phyloP scores from a whole-genome alignment of 2,888 invertebrate species.

The Cheilosia vernalis region DNA sequence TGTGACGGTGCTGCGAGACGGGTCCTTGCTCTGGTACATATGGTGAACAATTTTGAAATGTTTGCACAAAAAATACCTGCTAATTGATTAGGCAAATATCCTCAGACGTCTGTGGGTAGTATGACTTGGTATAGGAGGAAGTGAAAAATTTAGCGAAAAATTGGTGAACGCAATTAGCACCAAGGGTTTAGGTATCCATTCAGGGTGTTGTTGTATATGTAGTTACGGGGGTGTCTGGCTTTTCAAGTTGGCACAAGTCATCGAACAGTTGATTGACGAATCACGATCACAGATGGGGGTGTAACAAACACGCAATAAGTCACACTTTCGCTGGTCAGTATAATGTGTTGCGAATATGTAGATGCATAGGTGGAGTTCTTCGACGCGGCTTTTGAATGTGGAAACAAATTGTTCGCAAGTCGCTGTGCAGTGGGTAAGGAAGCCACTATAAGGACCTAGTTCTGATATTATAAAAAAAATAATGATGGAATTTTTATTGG shows the following conservation, averaged over 20 bases:
- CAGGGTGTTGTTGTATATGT: not conserved
- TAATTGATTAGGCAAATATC: constrained; percentile 44
- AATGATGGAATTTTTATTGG: no score
- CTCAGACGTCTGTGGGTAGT: not conserved
- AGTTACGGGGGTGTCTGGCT: not conserved
- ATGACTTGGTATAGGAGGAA: constrained; percentile 14
- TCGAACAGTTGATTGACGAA: constrained; percentile 18
- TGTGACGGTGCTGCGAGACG: not conserved
- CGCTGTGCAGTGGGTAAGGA: no score
- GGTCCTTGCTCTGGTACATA: constrained; percentile 37
- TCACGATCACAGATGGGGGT: constrained; percentile 3
- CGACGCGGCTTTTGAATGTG: no score
- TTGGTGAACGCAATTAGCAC: constrained; percentile 39
- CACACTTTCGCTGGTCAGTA: constrained; percentile 33
- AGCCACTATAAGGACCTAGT: no score
- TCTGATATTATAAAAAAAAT: no score
- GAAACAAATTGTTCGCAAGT: no score
- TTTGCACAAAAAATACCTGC: not conserved
- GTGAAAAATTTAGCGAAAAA: constrained; percentile 29
- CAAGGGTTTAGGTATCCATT: not conserved
- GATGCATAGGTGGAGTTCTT: not conserved
- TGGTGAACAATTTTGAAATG: not conserved
- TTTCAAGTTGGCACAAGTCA: constrained; percentile 14
- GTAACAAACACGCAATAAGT: not conserved
- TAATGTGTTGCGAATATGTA: constrained; percentile 3